Evolutionary conservation across 2,797 vertebrate species (phyloP), one percentile per base, ranked within the genome.

Genomic region (Odontamblyopus lacepedii): DNA sequence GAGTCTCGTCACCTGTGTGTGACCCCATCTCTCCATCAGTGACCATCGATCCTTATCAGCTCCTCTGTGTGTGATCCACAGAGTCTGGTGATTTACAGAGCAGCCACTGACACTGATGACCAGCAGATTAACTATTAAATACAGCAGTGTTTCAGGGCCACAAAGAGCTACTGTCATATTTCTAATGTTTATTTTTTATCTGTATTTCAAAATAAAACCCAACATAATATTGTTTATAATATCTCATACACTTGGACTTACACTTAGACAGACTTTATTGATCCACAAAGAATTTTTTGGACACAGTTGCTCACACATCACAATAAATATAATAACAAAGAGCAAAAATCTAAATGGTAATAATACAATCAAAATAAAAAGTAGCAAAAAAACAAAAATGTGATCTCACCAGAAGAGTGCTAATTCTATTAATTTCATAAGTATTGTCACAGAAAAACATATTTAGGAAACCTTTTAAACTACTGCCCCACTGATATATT

Each of bases 21-120:
- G 88, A 91, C 84, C 86, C 70, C 27, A 50, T 63, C 73, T 66
- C 64, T 19, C 3, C 78, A 60, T 76, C 75, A 69, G 44, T 15
- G 81, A 69, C 70, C 73, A 89, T 92, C 74, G 51, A 79, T 92
- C 85, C 75, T 90, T 72, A 87, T 89, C 78, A 51, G 44, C 64
- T 29, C 26, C 57, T 76, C 26, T 62, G 48, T 72, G 64, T 69
- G 44, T 48, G 44, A 48, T 48, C 44, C 38, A 38, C 35, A 75
- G 69, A 64, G 59, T 69, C 56, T 61, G 29, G 48, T 82, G 70
- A 84, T 82, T 80, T 76, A 81, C 71, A 82, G 72, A 69, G 72
- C 84, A 78, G 75, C 35, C 69, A 48, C 27, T 76, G 76, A 85
- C 67, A 71, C 51, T 79, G 80, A 80, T 84, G 72, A 81, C 71